Percentiles rank a stretch among this genome's conserved stretches.
Conservation (phyloP, 2,888 invertebrate species). For the Plagodis pulveraria region DNA sequence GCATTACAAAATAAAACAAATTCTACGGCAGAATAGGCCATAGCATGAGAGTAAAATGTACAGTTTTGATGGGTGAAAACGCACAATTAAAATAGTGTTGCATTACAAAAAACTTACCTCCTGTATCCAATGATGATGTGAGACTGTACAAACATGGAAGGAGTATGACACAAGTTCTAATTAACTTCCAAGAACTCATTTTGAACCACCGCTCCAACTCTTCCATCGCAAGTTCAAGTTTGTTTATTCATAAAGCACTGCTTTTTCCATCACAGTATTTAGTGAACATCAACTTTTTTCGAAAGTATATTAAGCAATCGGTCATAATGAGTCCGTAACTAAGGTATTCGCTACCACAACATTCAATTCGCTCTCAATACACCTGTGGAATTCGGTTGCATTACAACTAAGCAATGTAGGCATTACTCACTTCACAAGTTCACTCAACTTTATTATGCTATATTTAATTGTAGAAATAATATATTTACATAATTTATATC, state of each 20-base stretch:
- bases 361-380: conserved; percentile 53
- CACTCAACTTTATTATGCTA: conserved; percentile 74
- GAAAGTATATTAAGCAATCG: conserved; percentile 8
- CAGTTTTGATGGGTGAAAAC: too few species aligned
- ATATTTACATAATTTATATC: conserved; percentile 1
- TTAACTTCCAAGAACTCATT: conserved; percentile 63
- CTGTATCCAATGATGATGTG: conserved; percentile 57
- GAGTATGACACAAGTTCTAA: conserved; percentile 54
- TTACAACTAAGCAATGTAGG: conserved; percentile 59
- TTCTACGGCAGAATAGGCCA: too few species aligned
- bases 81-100: too few species aligned
- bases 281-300: conserved; percentile 4
- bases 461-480: conserved; percentile 36
- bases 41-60: too few species aligned
- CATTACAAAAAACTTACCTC: conserved; percentile 56
- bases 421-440: conserved; percentile 65
- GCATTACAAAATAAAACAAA: too few species aligned
- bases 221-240: conserved; percentile 60
- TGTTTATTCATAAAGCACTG: conserved; percentile 38
- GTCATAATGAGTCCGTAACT: conserved; percentile 64
- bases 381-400: conserved; percentile 75
- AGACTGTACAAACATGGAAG: conserved; percentile 38
- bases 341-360: conserved; percentile 77
- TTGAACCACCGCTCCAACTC: conserved; percentile 75
- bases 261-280: conserved; percentile 25